Conservation (phyloP, 2,113 vertebrate genomes). For the Burhinus bistriatus region DNA sequence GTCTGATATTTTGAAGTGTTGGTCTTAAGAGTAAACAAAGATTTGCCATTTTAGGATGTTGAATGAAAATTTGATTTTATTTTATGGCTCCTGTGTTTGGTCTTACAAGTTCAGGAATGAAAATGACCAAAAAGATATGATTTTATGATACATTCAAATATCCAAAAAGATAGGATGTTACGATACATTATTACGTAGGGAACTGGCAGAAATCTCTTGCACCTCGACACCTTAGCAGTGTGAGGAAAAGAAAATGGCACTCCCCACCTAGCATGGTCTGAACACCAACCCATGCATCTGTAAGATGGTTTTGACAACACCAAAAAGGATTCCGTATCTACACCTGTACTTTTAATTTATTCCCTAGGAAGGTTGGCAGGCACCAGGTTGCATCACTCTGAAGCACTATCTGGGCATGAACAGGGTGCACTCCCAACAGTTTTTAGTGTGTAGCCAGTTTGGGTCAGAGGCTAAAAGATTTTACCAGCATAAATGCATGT, state of each 20-base stretch:
- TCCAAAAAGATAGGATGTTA: not conserved
- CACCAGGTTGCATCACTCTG: not conserved
- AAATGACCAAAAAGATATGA: not conserved
- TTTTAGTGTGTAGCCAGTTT: not conserved
- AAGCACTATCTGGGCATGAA: not conserved
- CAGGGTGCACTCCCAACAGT: accelerated
- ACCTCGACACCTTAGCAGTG: not conserved
- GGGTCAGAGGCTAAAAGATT: not conserved
- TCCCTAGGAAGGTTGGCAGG: not conserved
- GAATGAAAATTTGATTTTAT: not conserved
- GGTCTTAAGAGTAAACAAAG: not conserved
- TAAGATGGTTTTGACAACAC: not conserved
- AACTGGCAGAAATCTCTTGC: not conserved
- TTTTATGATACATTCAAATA: not conserved
- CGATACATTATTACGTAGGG: not conserved
- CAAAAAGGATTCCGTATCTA: not conserved
- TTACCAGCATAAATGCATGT: not conserved
- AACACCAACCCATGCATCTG: not conserved
- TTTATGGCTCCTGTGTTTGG: not conserved
- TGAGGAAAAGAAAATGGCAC: not conserved
- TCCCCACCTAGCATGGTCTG: not conserved
- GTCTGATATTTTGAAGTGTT: not conserved
- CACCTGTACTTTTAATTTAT: not conserved
- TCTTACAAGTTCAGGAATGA: not conserved
- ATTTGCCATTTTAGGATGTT: not conserved